phyloP scores from a whole-genome alignment of 2,888 invertebrate species.

The Tortricodes alternella region DNA sequence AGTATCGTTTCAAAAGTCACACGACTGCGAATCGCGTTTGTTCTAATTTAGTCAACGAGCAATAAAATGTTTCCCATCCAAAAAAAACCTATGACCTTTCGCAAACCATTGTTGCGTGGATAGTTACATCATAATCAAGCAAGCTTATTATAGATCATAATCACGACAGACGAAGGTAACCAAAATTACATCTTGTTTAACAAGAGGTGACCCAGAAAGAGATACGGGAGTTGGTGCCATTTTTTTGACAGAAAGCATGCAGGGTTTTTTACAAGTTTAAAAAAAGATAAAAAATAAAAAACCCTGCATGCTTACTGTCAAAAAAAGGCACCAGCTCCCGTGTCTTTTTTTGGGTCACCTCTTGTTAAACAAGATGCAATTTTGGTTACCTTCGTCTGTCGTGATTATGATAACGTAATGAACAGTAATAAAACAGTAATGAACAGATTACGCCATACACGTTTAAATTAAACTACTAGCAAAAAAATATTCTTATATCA shows the following conservation, averaged over 20 bases:
- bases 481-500: background rate
- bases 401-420: background rate
- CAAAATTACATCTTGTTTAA: constrained; percentile 16
- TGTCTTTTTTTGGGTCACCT: constrained; percentile 8
- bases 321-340: constrained; percentile 1
- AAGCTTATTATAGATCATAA: constrained; percentile 20
- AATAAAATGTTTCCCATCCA: constrained; percentile 7
- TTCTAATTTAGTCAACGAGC: constrained; percentile 1
- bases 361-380: constrained; percentile 17
- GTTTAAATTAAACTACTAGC: background rate
- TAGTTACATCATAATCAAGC: constrained; percentile 16
- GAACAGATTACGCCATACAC: no score
- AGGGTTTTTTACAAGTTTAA: no score
- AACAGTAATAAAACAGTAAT: no score
- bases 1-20: background rate
- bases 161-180: constrained; percentile 14
- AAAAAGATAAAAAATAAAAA: no score
- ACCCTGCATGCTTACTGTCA: no score
- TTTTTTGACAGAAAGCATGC: no score
- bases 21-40: background rate
- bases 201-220: constrained; percentile 13
- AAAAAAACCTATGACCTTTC: constrained; percentile 26
- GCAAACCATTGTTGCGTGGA: constrained; percentile 20
- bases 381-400: constrained; percentile 5
- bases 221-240: background rate